phyloP scores from a whole-genome alignment of 2,888 invertebrate species.

The Eucera pruinosa region DNA sequence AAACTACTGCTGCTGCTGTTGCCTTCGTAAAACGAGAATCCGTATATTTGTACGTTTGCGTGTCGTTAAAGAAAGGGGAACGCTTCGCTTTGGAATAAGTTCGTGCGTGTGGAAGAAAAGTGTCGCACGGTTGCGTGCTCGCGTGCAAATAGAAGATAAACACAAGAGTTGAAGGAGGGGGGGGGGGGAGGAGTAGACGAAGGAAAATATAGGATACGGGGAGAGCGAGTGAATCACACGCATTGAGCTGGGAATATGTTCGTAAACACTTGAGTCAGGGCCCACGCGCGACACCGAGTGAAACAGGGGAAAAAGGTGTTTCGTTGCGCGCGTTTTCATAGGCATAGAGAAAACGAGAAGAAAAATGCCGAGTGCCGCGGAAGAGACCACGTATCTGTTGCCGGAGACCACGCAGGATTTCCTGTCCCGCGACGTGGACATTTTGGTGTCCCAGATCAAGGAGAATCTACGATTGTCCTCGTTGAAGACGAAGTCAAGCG shows the following conservation, averaged over 20 bases:
- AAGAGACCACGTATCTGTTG: conserved; percentile 81
- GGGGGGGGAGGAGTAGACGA: conserved; percentile 30
- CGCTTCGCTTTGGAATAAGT: no score
- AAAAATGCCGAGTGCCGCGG: conserved; percentile 82
- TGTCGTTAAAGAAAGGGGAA: no score
- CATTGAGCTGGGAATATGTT: conserved; percentile 52
- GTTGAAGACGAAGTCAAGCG: conserved; percentile 81
- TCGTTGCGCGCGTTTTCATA: conserved; percentile 29
- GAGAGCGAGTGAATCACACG: conserved; percentile 79
- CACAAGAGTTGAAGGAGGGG: conserved; percentile 32
- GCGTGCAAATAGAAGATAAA: conserved; percentile 43
- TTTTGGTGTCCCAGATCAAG: conserved; percentile 88
- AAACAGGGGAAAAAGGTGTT: conserved; percentile 23
- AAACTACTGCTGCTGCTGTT: no score
- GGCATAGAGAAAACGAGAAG: conserved; percentile 39
- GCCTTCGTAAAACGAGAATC: no score
- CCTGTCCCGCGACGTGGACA: conserved; percentile 87
- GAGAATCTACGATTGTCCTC: conserved; percentile 87
- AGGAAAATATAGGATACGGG: conserved; percentile 67
- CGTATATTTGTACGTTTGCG: no score
- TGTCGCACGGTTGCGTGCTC: no score
- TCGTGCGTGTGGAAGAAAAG: no score
- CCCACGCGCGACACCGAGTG: neutral
- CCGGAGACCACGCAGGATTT: conserved; percentile 82
- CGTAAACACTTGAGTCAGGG: conserved; percentile 45